These are phyloP conservation scores for Glaucopsyche alexis DNA, from an alignment of 2,888 invertebrate species.

Conservation along the genomic window DNA sequence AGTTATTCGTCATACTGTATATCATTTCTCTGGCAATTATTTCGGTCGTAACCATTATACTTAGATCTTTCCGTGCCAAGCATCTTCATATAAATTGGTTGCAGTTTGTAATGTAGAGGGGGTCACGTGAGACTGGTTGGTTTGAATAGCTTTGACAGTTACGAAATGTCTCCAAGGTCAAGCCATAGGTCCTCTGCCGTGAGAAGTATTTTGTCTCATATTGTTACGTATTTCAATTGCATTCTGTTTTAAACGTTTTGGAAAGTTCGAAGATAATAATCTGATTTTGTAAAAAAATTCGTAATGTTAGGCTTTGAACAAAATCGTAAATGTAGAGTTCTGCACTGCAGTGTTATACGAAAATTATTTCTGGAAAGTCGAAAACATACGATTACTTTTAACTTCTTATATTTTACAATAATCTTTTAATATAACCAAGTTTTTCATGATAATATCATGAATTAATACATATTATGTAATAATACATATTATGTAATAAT, in stretches of 20 bases:
- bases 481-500: no score
- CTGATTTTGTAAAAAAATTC: not conserved
- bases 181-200: conserved; percentile 68
- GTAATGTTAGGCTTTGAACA: no score
- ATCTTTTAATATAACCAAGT: no score
- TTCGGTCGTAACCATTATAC: conserved; percentile 46
- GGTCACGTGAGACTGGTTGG: conserved; percentile 47
- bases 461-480: no score
- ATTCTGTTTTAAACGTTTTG: not conserved
- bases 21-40: conserved; percentile 63
- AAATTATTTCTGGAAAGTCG: no score
- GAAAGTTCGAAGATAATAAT: not conserved
- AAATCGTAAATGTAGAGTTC: no score
- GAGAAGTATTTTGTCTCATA: conserved; percentile 50
- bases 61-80: conserved; percentile 39
- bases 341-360: no score
- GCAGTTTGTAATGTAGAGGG: not conserved
- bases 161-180: conserved; percentile 60
- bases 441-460: no score
- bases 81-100: not conserved
- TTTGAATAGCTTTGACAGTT: conserved; percentile 66
- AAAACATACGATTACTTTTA: no score
- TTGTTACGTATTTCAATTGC: conserved; percentile 29
- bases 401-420: no score
- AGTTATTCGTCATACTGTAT: conserved; percentile 59